phyloP scores from a whole-genome alignment of 2,113 vertebrate genomes.

The Grammatotria lemairii region DNA sequence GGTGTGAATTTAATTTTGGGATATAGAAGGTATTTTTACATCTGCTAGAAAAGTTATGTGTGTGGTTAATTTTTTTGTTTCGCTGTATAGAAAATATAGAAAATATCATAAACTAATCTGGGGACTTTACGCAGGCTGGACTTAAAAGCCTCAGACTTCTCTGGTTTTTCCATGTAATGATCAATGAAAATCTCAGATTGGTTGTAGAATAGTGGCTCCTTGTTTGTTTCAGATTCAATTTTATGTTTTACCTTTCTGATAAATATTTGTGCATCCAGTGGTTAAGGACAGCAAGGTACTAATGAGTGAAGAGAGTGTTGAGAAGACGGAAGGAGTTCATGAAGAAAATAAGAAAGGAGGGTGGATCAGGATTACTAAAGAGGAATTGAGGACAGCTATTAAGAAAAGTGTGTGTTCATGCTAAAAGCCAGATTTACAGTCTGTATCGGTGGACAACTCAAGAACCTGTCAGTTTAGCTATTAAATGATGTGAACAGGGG shows the following conservation, averaged over 20 bases:
- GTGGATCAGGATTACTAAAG: background rate
- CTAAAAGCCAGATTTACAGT: background rate
- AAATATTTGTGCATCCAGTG: background rate
- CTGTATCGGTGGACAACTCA: rapidly evolving
- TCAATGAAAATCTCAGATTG: background rate
- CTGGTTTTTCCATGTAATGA: background rate
- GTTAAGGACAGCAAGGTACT: background rate
- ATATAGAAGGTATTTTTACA: background rate
- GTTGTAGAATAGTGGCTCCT: background rate
- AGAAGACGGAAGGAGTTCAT: background rate
- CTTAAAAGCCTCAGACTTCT: background rate
- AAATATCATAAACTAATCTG: background rate
- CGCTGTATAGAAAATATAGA: background rate
- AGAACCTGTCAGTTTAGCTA: background rate
- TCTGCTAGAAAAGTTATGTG: background rate
- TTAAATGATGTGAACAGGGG: background rate
- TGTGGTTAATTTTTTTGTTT: background rate
- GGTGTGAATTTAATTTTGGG: background rate
- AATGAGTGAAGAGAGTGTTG: background rate
- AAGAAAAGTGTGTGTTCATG: background rate
- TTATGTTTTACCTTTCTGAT: background rate
- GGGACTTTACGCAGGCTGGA: background rate
- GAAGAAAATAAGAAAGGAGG: background rate
- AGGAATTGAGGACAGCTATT: background rate
- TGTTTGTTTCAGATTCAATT: background rate